Evolutionary conservation across 2,888 invertebrate species (phyloP), one percentile per base, ranked within the genome.

Genomic region (Sclerodermus sp.): DNA sequence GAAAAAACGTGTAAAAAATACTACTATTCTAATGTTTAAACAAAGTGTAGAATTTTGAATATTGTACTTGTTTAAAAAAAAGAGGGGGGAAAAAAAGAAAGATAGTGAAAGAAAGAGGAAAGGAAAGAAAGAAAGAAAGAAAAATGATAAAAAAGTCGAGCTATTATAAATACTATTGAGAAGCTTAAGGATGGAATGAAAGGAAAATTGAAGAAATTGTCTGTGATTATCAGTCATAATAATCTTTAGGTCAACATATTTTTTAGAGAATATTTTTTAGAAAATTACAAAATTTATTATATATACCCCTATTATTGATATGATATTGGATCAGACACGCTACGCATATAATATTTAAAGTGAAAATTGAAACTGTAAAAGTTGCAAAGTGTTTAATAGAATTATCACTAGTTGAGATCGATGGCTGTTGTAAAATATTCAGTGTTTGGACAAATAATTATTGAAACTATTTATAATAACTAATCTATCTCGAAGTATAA

Each of bases 201-300:
- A 57, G 54, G 66, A 66, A 64, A 62, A 60, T 61, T 60, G 58
- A 68, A 67, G 66, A 74, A 74, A 75, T 74, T 74, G 75, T 76
- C 76, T 76, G 76, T 76, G 76, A 76, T 76, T 76, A 73, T 74
- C 76, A 75, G 74, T 76, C 76, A 74, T 76, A 76, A 75, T 75
- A 76, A 76, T 74, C 74, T 76, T 75, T 75, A 76, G 75, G 75
- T 74, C 76, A 62, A 76, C 70, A 75, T 76, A 76, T 76, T 75
- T 76, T 76, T 76, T 76, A 76, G 74, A 76, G 67, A 66, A 74
- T 76, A 76, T 76, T 76, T 76, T 76, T 76, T 76, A 76, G 73
- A 71, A 74, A 70, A 74, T 74, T 69, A 74, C 75, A 74, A 76
- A 76, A 75, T 74, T 76, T 75, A 76, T 68, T 63, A 74, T 74